phyloP scores from a whole-genome alignment of 2,113 vertebrate genomes.

The Sitta europaea region DNA sequence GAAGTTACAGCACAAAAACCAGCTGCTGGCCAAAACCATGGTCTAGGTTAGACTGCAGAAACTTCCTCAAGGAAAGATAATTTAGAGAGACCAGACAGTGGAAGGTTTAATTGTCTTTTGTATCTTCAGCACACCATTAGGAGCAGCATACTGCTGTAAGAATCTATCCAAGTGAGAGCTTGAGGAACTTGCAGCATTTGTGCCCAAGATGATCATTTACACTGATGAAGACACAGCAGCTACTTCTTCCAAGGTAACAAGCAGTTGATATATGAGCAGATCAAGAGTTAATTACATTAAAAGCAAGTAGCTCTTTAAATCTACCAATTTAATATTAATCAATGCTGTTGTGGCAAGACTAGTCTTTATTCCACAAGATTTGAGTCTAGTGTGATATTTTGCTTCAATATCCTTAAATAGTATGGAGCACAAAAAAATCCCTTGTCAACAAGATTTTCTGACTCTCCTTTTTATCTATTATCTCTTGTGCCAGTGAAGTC shows the following conservation, averaged over 20 bases:
- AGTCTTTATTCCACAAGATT: accelerated
- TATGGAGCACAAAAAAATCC: neutral
- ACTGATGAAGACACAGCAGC: neutral
- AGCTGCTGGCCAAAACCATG: neutral
- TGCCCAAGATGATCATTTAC: neutral
- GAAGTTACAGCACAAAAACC: neutral
- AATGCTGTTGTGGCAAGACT: neutral
- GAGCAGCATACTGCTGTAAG: neutral
- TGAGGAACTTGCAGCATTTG: neutral
- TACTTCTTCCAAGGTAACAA: neutral
- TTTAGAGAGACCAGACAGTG: neutral
- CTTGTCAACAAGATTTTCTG: neutral
- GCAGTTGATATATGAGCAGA: neutral
- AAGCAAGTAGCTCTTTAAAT: neutral
- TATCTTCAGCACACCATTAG: neutral
- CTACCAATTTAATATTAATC: neutral
- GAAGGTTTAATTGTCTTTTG: neutral
- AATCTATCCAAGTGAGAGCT: neutral
- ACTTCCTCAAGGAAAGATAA: neutral
- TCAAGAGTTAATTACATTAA: neutral
- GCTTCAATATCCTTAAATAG: neutral
- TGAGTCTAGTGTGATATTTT: neutral
- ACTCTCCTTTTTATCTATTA: neutral
- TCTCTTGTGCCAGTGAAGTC: neutral
- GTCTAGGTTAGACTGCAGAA: neutral